Conservation (phyloP, 2,113 vertebrate genomes). For the Lagopus muta region DNA sequence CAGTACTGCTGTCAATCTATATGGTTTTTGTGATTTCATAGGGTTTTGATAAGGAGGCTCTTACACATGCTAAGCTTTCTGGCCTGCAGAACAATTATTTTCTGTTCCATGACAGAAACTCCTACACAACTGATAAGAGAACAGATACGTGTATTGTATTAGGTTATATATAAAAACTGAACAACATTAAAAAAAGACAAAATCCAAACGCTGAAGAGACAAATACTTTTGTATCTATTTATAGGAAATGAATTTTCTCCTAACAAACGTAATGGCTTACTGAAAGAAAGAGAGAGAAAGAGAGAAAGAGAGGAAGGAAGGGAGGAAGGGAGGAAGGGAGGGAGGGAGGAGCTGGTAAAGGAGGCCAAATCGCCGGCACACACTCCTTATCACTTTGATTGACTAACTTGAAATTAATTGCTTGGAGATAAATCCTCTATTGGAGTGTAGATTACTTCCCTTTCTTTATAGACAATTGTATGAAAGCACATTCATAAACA, state of each 20-base stretch:
- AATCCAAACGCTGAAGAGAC: background rate
- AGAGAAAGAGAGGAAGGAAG: too few species aligned
- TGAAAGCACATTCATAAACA: background rate
- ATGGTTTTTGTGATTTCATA: background rate
- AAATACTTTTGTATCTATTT: constrained; percentile 8
- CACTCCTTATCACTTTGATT: background rate
- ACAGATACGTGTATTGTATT: background rate
- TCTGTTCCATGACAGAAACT: background rate
- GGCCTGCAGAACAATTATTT: background rate
- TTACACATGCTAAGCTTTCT: background rate
- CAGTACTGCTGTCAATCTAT: background rate
- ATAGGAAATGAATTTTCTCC: background rate
- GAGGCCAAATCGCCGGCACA: background rate
- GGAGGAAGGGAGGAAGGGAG: too few species aligned
- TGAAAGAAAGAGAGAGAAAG: background rate
- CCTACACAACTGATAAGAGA: background rate
- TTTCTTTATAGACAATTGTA: background rate
- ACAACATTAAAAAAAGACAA: background rate
- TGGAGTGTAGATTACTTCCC: background rate
- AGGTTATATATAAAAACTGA: background rate
- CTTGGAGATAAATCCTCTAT: background rate
- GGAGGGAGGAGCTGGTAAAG: background rate
- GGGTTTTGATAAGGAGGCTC: background rate
- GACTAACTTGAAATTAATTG: constrained; percentile 1
- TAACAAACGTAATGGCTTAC: background rate